Evolutionary conservation across 2,113 vertebrate genomes (phyloP), one percentile per base, ranked within the genome.

Genomic region (Cyprichromis sp.): DNA sequence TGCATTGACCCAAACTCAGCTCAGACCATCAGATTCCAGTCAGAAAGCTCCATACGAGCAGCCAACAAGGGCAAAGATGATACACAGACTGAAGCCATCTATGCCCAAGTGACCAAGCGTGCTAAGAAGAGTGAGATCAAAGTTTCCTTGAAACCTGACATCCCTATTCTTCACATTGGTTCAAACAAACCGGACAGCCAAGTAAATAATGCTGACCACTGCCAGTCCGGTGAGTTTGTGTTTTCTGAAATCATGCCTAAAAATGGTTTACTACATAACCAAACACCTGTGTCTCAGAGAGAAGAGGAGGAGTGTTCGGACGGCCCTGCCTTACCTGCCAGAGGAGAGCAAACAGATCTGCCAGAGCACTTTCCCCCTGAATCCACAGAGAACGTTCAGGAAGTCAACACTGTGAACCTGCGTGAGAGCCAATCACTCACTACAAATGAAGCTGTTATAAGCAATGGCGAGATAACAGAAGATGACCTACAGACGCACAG

Each of bases 21-120:
- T 54, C 96, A 96, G 90, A 96, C 96, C 82, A 96, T 97, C 84
- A 91, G 81, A 5, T 97, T 96, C 86, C 94, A 96, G 90, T 95
- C 95, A 3, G 96, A 96, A 71, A 96, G 83, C 85, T 91, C 95
- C 26, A 45, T 93, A 80, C 87, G 90, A 86, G 89, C 91, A 42
- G 89, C 92, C 80, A 91, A 66, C 66, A 94, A 93, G 78, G 85
- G 93, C 36, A 93, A 93, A 73, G 95, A 94, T 50, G 96, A 96
- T 8, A 61, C 84, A 8, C 92, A 91, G 26, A 95, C 96, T 24
- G 96, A 97, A 81, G 96, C 96, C 47, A 97, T 97, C 87, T 97
- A 97, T 19, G 96, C 96, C 40, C 96, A 97, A 87, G 96, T 97
- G 36, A 97, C 96, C 61, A 97, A 97, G 79, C 94, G 96, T 29